Evolutionary conservation across 2,113 vertebrate species (phyloP).

Genomic region (Antechinus stuartii): DNA sequence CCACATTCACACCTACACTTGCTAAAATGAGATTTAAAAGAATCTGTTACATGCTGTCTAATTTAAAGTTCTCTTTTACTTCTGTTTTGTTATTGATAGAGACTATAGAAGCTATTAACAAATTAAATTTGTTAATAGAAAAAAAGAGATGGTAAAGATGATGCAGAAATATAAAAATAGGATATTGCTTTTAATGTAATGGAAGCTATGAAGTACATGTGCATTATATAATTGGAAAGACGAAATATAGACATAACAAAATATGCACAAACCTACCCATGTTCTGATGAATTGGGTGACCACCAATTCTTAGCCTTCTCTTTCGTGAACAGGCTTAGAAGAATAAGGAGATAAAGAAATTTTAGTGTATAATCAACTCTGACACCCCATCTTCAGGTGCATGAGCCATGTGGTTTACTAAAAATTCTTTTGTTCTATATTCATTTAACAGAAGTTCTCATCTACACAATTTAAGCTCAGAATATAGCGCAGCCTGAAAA

Average conservation of each 20-base stretch:
- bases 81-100: conserved; percentile 2
- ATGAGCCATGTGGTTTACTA: neutral
- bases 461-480: neutral
- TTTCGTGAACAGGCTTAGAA: neutral
- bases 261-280: neutral
- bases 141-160: neutral
- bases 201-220: neutral
- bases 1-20: neutral
- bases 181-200: neutral
- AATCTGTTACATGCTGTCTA: neutral
- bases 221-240: neutral
- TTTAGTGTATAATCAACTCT: neutral
- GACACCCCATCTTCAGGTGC: neutral
- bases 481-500: neutral
- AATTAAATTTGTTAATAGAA: neutral
- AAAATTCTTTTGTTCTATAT: conserved; percentile 2
- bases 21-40: neutral
- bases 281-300: neutral
- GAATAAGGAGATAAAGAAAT: neutral
- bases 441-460: conserved; percentile 7
- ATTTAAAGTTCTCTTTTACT: conserved; percentile 11
- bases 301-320: neutral
- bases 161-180: neutral
- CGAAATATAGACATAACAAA: neutral
- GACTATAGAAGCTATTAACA: neutral